Evolutionary conservation across 2,797 vertebrate genomes (phyloP).

Genomic region (Tenualosa ilisha): DNA sequence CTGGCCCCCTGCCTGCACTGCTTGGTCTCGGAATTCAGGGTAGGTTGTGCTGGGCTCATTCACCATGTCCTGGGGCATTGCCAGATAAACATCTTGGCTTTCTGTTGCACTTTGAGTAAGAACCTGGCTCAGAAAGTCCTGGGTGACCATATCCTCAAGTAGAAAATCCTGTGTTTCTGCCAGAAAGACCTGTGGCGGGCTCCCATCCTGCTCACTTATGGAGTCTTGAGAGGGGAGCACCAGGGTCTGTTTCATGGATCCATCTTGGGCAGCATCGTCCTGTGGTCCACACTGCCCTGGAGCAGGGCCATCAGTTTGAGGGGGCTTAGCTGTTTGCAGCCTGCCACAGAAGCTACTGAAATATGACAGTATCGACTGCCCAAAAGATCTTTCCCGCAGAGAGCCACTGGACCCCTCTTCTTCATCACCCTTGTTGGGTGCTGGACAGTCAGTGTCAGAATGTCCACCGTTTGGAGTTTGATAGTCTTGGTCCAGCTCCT

Average conservation of each 20-base stretch:
- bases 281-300: not conserved
- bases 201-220: not conserved
- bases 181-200: conserved; percentile 9
- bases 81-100: not conserved
- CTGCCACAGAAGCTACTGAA: conserved; percentile 20
- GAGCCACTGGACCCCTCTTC: not conserved
- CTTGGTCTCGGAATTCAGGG: not conserved
- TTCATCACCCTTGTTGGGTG: not conserved
- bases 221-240: not conserved
- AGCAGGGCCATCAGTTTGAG: not conserved
- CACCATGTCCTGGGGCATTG: not conserved
- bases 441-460: not conserved
- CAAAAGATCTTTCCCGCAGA: not conserved
- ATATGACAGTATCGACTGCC: not conserved
- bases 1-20: not conserved
- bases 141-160: not conserved
- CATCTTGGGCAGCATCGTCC: not conserved
- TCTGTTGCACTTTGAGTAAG: not conserved
- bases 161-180: not conserved
- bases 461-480: not conserved
- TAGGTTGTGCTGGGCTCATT: not conserved
- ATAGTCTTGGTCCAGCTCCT: not conserved
- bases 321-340: not conserved
- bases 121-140: not conserved
- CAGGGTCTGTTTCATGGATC: not conserved